phyloP scores from a whole-genome alignment of 2,797 vertebrate species.

The Manis javanica region DNA sequence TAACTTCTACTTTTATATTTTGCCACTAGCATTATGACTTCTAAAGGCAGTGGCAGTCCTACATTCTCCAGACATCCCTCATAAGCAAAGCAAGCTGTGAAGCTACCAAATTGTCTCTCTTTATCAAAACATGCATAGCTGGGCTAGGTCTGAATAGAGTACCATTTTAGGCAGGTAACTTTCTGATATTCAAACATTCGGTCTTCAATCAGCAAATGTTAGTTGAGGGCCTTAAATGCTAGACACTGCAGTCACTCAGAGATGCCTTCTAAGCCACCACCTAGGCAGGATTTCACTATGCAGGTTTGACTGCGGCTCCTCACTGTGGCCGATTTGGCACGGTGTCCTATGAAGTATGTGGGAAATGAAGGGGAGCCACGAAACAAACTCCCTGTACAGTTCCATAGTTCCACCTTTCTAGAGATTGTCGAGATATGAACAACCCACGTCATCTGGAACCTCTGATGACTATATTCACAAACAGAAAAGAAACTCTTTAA shows the following conservation, averaged over 20 bases:
- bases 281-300: not conserved
- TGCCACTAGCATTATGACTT: conserved; percentile 48
- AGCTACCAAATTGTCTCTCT: not conserved
- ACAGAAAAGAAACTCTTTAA: not conserved
- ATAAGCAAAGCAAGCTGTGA: not conserved
- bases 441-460: not conserved
- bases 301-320: not conserved
- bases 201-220: not conserved
- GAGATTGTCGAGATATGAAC: not conserved
- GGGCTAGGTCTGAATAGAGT: not conserved
- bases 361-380: not conserved
- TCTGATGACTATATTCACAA: not conserved
- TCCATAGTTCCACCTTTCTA: not conserved
- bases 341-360: not conserved
- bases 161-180: not conserved
- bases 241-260: not conserved
- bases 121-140: not conserved
- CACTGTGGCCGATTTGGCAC: not conserved
- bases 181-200: not conserved
- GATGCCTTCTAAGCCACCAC: not conserved
- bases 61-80: conserved; percentile 45
- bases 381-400: not conserved
- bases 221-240: not conserved
- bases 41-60: not conserved
- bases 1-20: conserved; percentile 49